Evolutionary conservation across 2,113 vertebrate genomes (phyloP).

Genomic region (Takifugu bimaculatus): DNA sequence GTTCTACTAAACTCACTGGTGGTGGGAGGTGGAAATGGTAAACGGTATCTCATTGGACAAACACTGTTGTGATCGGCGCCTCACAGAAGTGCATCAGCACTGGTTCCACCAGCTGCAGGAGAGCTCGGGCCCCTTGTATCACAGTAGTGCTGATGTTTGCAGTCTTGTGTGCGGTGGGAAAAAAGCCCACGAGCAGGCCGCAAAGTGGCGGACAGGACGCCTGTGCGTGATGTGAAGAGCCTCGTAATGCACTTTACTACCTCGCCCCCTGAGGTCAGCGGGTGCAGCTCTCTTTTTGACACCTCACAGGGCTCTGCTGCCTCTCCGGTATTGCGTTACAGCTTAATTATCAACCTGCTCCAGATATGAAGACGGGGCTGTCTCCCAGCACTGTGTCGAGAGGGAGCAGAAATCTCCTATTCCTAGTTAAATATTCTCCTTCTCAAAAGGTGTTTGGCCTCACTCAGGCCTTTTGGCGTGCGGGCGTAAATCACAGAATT

Average conservation of each 20-base stretch:
- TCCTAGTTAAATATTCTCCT: not conserved
- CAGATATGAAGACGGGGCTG: not conserved
- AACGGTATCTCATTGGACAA: no score
- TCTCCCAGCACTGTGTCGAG: not conserved
- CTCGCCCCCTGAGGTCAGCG: not conserved
- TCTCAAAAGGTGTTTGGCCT: no score
- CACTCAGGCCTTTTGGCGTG: no score
- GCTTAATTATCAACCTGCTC: slow-evolving; percentile 28
- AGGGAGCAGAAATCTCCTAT: not conserved
- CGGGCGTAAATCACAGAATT: not conserved
- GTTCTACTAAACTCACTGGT: no score
- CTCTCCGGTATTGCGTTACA: not conserved
- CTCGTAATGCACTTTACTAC: slow-evolving; percentile 6
- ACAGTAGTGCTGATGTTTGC: slow-evolving; percentile 8
- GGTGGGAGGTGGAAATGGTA: no score
- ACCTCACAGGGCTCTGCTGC: slow-evolving; percentile 1
- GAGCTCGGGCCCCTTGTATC: slow-evolving; percentile 18
- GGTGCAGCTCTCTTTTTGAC: not conserved
- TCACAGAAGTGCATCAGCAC: slow-evolving; percentile 30
- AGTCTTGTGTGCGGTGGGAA: slow-evolving; percentile 5
- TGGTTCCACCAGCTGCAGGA: slow-evolving; percentile 18
- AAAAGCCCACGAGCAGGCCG: not conserved
- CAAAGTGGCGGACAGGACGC: not conserved
- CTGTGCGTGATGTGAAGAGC: slow-evolving; percentile 4
- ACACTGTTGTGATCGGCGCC: not conserved